These are phyloP conservation scores for Numida meleagris DNA, from an alignment of 2,113 vertebrate species.

Conservation along the genomic window DNA sequence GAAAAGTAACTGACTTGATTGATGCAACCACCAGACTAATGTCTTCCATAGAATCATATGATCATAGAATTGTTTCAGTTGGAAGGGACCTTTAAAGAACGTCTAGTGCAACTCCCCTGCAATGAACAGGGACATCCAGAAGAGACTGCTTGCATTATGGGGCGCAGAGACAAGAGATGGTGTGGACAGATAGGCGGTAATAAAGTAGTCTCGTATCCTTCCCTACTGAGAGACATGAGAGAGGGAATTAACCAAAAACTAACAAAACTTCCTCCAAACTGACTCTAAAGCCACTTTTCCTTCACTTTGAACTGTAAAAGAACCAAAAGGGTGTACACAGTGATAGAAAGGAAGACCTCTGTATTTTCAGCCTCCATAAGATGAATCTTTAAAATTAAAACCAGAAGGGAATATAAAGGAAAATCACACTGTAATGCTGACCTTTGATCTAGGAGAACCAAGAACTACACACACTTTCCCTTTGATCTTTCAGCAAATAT, in stretches of 20 bases:
- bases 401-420: background rate
- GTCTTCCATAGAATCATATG: background rate
- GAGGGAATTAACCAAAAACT: background rate
- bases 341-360: background rate
- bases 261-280: background rate
- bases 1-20: background rate
- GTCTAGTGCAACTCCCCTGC: too few species aligned
- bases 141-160: background rate
- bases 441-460: background rate
- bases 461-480: background rate
- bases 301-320: background rate
- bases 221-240: background rate
- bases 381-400: background rate
- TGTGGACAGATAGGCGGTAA: rapidly evolving
- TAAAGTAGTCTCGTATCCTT: background rate
- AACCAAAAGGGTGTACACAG: rapidly evolving
- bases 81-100: too few species aligned
- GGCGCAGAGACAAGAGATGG: background rate
- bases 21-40: background rate
- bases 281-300: background rate
- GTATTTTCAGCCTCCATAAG: background rate
- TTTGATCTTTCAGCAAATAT: background rate
- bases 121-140: too few species aligned
- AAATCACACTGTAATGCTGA: background rate
- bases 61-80: too few species aligned